These are phyloP conservation scores for Psettodes erumei DNA, from an alignment of 2,113 vertebrate species.

Conservation along the genomic window DNA sequence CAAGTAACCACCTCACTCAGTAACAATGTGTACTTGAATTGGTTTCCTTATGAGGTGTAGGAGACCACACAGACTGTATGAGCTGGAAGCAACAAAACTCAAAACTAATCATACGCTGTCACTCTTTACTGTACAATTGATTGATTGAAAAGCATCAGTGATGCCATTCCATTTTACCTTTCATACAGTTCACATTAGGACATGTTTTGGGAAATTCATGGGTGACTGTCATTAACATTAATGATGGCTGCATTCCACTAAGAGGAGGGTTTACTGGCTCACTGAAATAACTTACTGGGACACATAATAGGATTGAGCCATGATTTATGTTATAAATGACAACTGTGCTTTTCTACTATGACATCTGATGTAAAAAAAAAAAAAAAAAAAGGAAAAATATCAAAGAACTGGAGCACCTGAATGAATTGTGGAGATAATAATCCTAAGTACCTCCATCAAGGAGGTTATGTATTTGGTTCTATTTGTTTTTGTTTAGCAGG, in stretches of 20 bases:
- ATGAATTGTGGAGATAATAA: background rate
- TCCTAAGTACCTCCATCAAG: too few species aligned
- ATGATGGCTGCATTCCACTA: background rate
- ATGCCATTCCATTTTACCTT: too few species aligned
- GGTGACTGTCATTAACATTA: too few species aligned
- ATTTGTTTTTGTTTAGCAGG: too few species aligned
- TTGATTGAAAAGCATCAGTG: background rate
- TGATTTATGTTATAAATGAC: background rate
- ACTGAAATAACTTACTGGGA: background rate
- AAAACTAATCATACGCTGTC: too few species aligned
- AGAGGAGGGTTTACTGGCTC: background rate
- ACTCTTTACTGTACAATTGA: background rate
- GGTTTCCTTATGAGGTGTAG: background rate
- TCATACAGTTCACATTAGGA: too few species aligned
- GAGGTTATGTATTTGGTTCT: too few species aligned
- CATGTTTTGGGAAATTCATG: too few species aligned
- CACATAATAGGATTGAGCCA: background rate
- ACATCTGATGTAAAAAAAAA: background rate
- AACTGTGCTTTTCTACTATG: background rate
- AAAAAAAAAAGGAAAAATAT: too few species aligned
- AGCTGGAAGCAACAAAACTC: background rate
- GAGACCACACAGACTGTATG: too few species aligned
- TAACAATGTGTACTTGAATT: background rate
- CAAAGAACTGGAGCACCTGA: background rate
- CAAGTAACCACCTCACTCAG: background rate